phyloP scores from a whole-genome alignment of 2,888 invertebrate genomes.

The Automeris io region DNA sequence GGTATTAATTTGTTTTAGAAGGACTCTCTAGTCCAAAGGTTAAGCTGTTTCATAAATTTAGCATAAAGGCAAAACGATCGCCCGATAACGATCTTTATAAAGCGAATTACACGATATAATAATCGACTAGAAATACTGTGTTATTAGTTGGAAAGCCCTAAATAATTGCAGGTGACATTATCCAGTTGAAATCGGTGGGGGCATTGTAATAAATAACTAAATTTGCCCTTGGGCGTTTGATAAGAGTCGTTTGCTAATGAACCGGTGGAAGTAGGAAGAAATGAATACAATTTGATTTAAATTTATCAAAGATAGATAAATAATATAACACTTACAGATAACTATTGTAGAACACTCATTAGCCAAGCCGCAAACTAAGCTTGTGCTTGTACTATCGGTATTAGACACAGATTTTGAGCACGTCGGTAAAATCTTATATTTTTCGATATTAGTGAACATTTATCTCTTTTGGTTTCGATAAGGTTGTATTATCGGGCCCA shows the following conservation, averaged over 20 bases:
- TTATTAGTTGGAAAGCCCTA: constrained; percentile 23
- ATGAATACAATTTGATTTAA: not conserved
- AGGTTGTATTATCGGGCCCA: no score
- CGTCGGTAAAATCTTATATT: no score
- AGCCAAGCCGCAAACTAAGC: no score
- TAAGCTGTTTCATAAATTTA: no score
- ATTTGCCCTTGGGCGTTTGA: constrained; percentile 18
- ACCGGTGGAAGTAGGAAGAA: not conserved
- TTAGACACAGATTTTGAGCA: not conserved
- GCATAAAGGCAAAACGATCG: not conserved
- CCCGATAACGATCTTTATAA: constrained; percentile 2
- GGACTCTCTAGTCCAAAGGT: no score
- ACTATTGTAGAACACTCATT: no score
- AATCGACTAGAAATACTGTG: constrained; percentile 17
- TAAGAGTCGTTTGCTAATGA: constrained; percentile 18
- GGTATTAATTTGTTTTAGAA: no score
- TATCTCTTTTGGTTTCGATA: no score
- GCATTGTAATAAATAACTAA: constrained; percentile 26
- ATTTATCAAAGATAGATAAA: no score
- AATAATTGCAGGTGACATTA: constrained; percentile 28
- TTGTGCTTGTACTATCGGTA: not conserved
- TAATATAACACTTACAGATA: no score
- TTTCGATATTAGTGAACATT: no score
- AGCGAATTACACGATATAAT: constrained; percentile 21
- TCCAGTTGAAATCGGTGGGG: constrained; percentile 22